Evolutionary conservation across 2,113 vertebrate genomes (phyloP).

Genomic region (Struthidea cinerea): DNA sequence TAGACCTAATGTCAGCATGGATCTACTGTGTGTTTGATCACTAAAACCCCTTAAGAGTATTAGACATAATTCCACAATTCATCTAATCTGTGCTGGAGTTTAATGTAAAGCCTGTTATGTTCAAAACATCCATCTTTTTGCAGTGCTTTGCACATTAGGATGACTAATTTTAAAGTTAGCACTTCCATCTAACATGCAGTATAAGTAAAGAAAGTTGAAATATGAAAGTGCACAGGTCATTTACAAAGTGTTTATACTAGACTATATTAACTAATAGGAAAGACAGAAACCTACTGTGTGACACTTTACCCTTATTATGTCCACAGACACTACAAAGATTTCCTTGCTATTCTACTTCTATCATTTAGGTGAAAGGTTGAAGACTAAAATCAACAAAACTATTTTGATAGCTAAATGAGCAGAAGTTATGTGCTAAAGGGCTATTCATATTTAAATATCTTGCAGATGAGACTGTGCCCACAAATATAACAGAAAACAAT

Average conservation of each 20-base stretch:
- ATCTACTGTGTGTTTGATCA: conserved; percentile 2
- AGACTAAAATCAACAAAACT: not conserved
- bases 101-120: conserved; percentile 49
- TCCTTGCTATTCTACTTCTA: not conserved
- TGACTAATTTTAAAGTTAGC: conserved; percentile 41
- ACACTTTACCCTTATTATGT: not conserved
- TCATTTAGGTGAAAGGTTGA: not conserved
- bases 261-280: not conserved
- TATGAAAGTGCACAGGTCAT: not conserved
- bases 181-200: not conserved
- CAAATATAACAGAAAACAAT: not conserved
- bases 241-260: not conserved
- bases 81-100: conserved; percentile 32
- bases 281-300: not conserved
- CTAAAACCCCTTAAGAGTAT: conserved; percentile 47
- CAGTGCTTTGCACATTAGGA: conserved; percentile 26
- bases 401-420: not conserved
- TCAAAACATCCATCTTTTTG: conserved; percentile 45
- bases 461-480: not conserved
- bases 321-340: not conserved
- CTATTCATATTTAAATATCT: not conserved
- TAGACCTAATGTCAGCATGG: conserved; percentile 5
- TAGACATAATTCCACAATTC: conserved; percentile 38
- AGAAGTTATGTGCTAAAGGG: not conserved
- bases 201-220: conserved; percentile 20